Evolutionary conservation across 2,797 vertebrate genomes (phyloP).

Genomic region (Ctenopoma multispine): DNA sequence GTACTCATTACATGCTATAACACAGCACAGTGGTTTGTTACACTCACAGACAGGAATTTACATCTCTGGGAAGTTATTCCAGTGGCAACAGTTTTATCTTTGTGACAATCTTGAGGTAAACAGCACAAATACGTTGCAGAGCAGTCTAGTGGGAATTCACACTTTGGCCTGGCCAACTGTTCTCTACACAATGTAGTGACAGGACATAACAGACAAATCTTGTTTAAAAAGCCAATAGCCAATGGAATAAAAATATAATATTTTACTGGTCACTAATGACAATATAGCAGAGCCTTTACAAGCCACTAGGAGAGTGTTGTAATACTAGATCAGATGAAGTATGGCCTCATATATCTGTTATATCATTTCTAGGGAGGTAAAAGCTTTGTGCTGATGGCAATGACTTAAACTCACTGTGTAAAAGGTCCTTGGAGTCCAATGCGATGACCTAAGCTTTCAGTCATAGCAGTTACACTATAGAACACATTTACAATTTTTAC

Average conservation of each 20-base stretch:
- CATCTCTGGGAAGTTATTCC: too few species aligned
- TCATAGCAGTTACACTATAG: not conserved
- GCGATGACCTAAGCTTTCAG: not conserved
- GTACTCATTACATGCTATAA: too few species aligned
- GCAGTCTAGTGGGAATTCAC: too few species aligned
- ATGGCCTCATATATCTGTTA: slow-evolving; percentile 9
- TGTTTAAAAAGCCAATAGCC: not conserved
- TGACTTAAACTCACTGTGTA: not conserved
- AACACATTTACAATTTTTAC: not conserved
- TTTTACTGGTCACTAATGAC: slow-evolving; percentile 8
- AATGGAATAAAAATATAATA: slow-evolving; percentile 16
- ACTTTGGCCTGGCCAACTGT: too few species aligned
- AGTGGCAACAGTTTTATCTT: too few species aligned
- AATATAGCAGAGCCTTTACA: not conserved
- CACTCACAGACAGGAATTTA: too few species aligned
- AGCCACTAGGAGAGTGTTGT: too few species aligned
- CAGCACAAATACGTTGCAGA: too few species aligned
- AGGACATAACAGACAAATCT: too few species aligned
- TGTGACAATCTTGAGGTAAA: too few species aligned
- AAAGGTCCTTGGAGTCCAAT: not conserved
- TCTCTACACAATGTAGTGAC: too few species aligned
- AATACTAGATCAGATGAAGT: not conserved
- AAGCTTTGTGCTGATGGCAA: not conserved
- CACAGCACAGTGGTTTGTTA: too few species aligned
- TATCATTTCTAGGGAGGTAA: not conserved